Evolutionary conservation across 1,140 invertebrate genomes (phyloP), one percentile per base, ranked within the genome.

Genomic region (Leptinotarsa texana): DNA sequence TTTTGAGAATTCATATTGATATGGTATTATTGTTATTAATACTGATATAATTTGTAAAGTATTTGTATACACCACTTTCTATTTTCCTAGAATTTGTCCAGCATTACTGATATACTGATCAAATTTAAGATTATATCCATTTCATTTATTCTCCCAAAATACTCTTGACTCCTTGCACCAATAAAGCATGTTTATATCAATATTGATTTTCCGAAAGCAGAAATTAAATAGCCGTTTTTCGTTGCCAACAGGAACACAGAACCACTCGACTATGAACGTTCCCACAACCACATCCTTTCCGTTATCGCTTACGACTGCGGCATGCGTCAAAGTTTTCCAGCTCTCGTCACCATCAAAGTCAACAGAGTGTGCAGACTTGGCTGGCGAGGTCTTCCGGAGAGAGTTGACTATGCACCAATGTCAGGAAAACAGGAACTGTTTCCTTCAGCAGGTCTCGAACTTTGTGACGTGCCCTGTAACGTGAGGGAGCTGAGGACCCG

Each of bases 271-370:
- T 98, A 96, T 86, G 94, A 95, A 82, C 89, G 92, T 51, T 95
- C 94, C 1, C 96, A 97, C 86, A 99, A 98, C 86, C 96, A 98
- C 86, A 98, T 98, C 77, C 88, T 99, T n/a, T 94, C 93, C 15
- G 95, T 98, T 48, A 95, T 97, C n/a, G 97, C 96, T 0, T 96
- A 95, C 83, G 96, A 98, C 84, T 98, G 97, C 83, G 96, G 95
- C 17, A 96, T 96, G 93, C 95, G 95, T 83, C 91, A 92, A 82
- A 93, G 92, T 1, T 89, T 94, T 6, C 95, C 96, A 0, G 94
- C 96, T 3, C 94, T 98, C 91, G 95, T 98, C 76, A 98, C 95
- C 80, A 94, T 98, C 82, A 95, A 96, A 86, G 95, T 99, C 15
- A 89, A 89, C 80, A 83, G 87, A 48, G 88, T 89, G 1, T 89